Conservation (phyloP, 2,888 invertebrate species). For the Caenorhabditis sp. region DNA sequence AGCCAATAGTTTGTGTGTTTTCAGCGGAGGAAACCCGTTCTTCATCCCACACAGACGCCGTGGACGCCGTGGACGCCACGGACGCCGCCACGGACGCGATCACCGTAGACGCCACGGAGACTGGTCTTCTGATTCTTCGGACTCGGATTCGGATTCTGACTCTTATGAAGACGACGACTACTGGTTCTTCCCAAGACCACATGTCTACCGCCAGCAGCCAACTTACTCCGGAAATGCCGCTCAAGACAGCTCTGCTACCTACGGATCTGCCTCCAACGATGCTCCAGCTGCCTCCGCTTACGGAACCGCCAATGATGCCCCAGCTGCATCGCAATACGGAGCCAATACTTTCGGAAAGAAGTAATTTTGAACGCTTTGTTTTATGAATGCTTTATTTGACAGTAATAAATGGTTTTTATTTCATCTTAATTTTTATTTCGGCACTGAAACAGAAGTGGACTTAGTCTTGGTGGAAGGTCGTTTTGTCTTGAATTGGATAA, state of each 20-base stretch:
- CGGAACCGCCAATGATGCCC: slow-evolving; percentile 9
- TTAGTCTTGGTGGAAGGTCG: neutral
- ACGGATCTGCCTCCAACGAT: slow-evolving; percentile 35
- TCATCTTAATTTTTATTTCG: neutral
- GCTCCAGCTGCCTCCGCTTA: slow-evolving; percentile 19
- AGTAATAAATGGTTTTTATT: slow-evolving; percentile 17
- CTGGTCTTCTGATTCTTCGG: slow-evolving; percentile 9
- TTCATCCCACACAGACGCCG: slow-evolving; percentile 31
- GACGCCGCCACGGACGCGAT: slow-evolving; percentile 2
- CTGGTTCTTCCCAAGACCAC: neutral
- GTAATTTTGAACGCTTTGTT: no score
- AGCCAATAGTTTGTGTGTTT: no score
- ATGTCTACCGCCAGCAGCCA: neutral
- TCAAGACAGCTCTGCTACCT: slow-evolving; percentile 22
- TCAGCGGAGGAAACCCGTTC: slow-evolving; percentile 27
- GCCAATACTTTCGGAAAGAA: slow-evolving; percentile 36
- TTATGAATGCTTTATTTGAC: neutral
- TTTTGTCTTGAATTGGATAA: slow-evolving; percentile 44
- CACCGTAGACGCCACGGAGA: neutral
- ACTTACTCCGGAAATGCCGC: slow-evolving; percentile 19
- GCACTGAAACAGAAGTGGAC: neutral
- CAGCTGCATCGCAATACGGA: slow-evolving; percentile 5
- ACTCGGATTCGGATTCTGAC: slow-evolving; percentile 22
- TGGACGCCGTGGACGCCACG: neutral
- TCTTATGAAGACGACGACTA: slow-evolving; percentile 16